Base-by-base conservation (phyloP, 2,888 invertebrate species). In the Orchestes rusci region DNA sequence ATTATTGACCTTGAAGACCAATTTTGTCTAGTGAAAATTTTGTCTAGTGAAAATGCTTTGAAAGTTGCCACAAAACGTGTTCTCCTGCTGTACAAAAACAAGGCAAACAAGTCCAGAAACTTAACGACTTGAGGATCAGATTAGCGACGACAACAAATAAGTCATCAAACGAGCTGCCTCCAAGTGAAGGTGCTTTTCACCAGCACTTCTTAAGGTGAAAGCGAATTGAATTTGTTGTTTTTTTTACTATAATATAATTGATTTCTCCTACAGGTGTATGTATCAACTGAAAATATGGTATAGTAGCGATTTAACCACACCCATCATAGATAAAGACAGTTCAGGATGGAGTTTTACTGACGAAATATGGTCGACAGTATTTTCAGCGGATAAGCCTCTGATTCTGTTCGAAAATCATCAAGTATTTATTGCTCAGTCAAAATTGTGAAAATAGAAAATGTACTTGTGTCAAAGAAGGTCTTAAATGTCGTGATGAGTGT, bases 71-170 rank as follows among this genome's bases (percentile, higher is more conserved):
- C 28, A 38, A 44, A 44, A 44, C 36, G 31, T 8, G 32, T 39
- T 39, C 38, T 44, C 10, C 38, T 44, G 23, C 27, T 44, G 13
- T 39, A 44, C 12, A 44, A 32, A 44, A 44, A 39, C 27, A 44
- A 39, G 38, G 33, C 13, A 39, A 39, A 42, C 3, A 50, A 38
- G 45, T 42, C 2, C 35, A 41, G 28, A 34, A 29, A 31, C 20
- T 40, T 20, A 40, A 32, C 19, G 40, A 31, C 4, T 32, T 40
- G 13, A 38, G 28, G 38, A 28, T 38, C 4, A 35, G 19, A n/a
- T 13, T 35, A 35, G 35, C 35, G 16, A 35, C 17, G 23, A 28
- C 27, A 2, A 35, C 42, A 34, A 42, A 34, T 16, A 42, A 23
- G 29, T 35, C 42, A 28, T 34, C 42, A 18, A 10, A 3, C 19